phyloP scores from a whole-genome alignment of 2,113 vertebrate species.

The Crotalus horridus region DNA sequence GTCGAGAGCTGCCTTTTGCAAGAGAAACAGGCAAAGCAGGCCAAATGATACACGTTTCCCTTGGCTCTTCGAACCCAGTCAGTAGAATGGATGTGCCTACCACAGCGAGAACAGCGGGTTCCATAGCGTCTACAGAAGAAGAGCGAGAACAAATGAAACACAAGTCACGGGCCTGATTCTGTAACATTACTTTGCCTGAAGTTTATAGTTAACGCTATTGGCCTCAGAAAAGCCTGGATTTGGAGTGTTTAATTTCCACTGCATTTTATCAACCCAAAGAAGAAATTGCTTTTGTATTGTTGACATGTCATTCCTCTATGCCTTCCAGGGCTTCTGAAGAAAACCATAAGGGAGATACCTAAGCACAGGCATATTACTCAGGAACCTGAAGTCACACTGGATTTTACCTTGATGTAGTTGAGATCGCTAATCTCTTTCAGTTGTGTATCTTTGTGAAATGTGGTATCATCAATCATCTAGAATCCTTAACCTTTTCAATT shows the following conservation, averaged over 20 bases:
- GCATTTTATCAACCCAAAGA: not conserved
- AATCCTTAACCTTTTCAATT: not conserved
- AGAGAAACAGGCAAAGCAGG: slow-evolving; percentile 96
- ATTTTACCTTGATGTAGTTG: not conserved
- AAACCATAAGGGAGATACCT: not conserved
- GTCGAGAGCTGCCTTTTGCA: slow-evolving; percentile 97
- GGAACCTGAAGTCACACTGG: not conserved
- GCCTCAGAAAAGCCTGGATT: accelerated
- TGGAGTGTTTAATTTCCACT: accelerated
- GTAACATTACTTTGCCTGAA: accelerated
- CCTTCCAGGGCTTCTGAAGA: not conserved
- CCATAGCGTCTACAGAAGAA: slow-evolving; percentile 84
- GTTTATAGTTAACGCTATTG: not conserved
- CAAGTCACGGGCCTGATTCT: accelerated
- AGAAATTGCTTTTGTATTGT: not conserved
- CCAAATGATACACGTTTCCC: slow-evolving; percentile 94
- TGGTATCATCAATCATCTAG: not conserved
- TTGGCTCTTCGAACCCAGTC: slow-evolving; percentile 98
- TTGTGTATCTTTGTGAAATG: not conserved
- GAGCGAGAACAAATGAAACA: not conserved
- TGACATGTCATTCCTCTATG: not conserved
- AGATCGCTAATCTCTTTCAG: not conserved
- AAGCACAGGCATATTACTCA: not conserved
- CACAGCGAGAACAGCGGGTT: slow-evolving; percentile 93
- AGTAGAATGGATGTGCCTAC: slow-evolving; percentile 91